Evolutionary conservation across 2,888 invertebrate genomes (phyloP), one percentile per base, ranked within the genome.

Genomic region (Platycnemis pennipes): DNA sequence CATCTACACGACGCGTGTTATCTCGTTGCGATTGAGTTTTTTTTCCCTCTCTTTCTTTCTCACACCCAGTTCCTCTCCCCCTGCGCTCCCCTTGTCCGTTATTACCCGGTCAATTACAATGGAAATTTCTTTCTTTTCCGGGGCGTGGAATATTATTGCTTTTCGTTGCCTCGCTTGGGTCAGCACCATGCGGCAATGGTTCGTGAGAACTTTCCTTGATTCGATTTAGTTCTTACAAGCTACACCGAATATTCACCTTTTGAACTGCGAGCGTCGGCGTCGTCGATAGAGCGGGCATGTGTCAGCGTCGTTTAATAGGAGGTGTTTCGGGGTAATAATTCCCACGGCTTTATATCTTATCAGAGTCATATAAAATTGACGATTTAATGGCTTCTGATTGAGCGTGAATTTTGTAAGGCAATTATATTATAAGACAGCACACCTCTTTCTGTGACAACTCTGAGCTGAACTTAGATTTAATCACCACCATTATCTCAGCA

Each of bases 61-160:
- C 44, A 19, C 44, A 42, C 86, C 5, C 44, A 8, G 22, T 44
- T 22, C 0, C 22, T 46, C 13, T 13, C 19, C 46, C 46, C n/a
- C 87, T n/a, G 16, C 22, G 7, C 26, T 45, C 45, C 45, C 87
- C 87, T n/a, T 46, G 26, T 13, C 16, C 46, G 44, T 37, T 22
- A n/a, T 53, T 56, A 5, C 49, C 53, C 63, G 22, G 11, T 16
- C 91, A 56, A 44, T 45, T 69, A 91, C 44, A n/a, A 44, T 44
- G 37, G 77, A 91, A 44, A 91, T 63, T 56, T 56, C 4, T 22
- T 63, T 26, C 77, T 44, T 63, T 63, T 63, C 26, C 26, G 45
- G 69, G 63, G 63, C 91, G 91, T 91, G 91, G 91, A 91, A 91
- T 91, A 91, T 91, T 91, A 91, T 69, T 91, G 91, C 91, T 42